Conservation (phyloP, 2,888 invertebrate species). For the Leptinotarsa rubiginosa region DNA sequence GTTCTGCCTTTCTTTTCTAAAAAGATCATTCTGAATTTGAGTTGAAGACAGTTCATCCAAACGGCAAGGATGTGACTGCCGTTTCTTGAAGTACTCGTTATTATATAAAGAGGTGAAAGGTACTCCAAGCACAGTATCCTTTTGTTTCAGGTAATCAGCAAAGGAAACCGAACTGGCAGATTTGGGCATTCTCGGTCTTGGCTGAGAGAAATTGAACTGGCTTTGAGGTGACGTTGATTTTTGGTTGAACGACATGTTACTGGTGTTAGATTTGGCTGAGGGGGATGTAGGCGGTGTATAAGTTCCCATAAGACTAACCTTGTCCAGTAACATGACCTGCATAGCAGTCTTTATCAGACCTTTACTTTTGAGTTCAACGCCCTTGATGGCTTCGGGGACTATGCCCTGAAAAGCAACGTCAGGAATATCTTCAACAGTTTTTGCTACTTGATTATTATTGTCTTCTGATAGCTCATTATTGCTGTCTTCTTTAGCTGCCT, state of each 20-base stretch:
- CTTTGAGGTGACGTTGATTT: slow-evolving; percentile 7
- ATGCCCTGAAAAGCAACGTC: slow-evolving; percentile 32
- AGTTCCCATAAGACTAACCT: slow-evolving; percentile 59
- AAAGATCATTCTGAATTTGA: slow-evolving; percentile 22
- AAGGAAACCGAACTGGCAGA: slow-evolving; percentile 47
- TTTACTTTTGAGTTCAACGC: slow-evolving; percentile 49
- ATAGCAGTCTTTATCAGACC: slow-evolving; percentile 61
- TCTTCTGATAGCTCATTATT: neutral
- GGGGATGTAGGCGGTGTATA: slow-evolving; percentile 58
- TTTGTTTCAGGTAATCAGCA: slow-evolving; percentile 61
- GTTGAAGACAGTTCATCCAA: slow-evolving; percentile 29
- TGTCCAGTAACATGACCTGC: slow-evolving; percentile 62
- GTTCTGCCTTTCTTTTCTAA: slow-evolving; percentile 34
- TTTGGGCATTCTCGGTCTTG: slow-evolving; percentile 43
- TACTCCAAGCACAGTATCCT: slow-evolving; percentile 69
- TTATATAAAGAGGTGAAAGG: slow-evolving; percentile 66
- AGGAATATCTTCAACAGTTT: neutral
- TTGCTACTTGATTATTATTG: neutral
- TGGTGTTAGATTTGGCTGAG: slow-evolving; percentile 43
- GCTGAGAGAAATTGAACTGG: slow-evolving; percentile 11
- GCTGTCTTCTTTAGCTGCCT: neutral
- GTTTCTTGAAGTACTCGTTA: slow-evolving; percentile 45
- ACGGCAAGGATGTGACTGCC: slow-evolving; percentile 47
- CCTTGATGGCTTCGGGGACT: slow-evolving; percentile 53
- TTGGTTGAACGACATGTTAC: slow-evolving; percentile 52